A percentile compares a stretch with the other conserved stretches of the same genome.
Conservation (phyloP, 1,140 invertebrate genomes). For the Drosophila quadrilineata region DNA sequence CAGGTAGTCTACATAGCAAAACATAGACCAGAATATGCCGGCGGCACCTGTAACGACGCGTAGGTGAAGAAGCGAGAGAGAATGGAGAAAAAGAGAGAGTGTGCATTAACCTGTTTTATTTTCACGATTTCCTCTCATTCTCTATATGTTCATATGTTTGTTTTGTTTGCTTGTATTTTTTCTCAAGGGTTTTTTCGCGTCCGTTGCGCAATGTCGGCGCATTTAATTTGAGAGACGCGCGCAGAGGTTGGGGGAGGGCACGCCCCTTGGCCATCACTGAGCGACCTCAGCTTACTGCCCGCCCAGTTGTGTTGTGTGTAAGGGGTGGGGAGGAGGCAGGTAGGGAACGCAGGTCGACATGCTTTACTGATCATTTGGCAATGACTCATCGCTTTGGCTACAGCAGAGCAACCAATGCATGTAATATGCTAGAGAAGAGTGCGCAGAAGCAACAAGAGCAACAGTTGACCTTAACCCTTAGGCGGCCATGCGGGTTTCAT, state of each 20-base stretch:
- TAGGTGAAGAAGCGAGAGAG: constrained; percentile 27
- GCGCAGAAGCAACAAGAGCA: constrained; percentile 8
- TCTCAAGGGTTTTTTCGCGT: constrained; percentile 27
- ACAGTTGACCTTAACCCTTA: constrained; percentile 22
- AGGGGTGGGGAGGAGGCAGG: not conserved
- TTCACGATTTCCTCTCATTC: not conserved
- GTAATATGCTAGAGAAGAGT: constrained; percentile 9
- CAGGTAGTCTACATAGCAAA: constrained; percentile 11
- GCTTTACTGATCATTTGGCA: constrained; percentile 41
- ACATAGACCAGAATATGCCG: not conserved
- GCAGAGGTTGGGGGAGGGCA: too few relatives aligned
- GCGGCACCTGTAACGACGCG: constrained; percentile 49
- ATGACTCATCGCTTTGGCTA: constrained; percentile 42
- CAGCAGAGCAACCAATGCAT: constrained; percentile 3
- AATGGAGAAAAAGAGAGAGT: constrained; percentile 6
- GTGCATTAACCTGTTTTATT: constrained; percentile 47
- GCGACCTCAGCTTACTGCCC: not conserved
- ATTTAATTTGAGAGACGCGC: constrained; percentile 48
- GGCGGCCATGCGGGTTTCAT: not conserved
- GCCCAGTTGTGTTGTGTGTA: not conserved
- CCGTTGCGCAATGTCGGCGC: constrained; percentile 31
- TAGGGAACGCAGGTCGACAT: constrained; percentile 38
- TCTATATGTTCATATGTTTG: too few relatives aligned
- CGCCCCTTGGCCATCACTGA: constrained; percentile 37
- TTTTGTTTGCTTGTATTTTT: not conserved